Evolutionary conservation across 2,113 vertebrate species (phyloP).

Genomic region (Poecile atricapillus): DNA sequence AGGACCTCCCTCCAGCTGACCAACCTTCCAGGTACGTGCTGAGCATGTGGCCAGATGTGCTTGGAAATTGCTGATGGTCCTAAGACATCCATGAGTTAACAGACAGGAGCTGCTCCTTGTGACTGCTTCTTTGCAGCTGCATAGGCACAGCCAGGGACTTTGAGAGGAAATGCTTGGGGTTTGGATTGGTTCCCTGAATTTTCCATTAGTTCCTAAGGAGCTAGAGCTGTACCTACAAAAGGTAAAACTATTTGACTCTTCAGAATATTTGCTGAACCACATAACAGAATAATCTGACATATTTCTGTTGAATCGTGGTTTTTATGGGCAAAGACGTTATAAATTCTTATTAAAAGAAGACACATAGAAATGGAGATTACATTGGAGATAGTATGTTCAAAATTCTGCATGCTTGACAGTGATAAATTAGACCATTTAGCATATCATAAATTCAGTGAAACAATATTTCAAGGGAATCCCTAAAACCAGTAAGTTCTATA

Average conservation of each 20-base stretch:
- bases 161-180: neutral
- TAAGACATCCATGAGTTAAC: neutral
- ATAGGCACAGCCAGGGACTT: neutral
- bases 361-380: constrained; percentile 12
- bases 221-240: neutral
- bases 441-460: neutral
- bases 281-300: neutral
- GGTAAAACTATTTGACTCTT: neutral
- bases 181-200: neutral
- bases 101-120: neutral
- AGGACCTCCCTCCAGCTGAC: neutral
- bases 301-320: neutral
- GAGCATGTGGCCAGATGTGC: neutral
- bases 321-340: neutral
- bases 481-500: neutral
- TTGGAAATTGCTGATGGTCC: neutral
- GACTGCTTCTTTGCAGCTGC: neutral
- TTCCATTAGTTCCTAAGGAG: neutral
- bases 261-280: neutral
- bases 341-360: constrained; percentile 7
- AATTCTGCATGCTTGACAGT: neutral
- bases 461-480: neutral
- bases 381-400: neutral
- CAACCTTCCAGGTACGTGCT: neutral
- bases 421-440: constrained; percentile 10